Conservation (phyloP, 2,888 invertebrate genomes). For the Gandaritis pyraliata region DNA sequence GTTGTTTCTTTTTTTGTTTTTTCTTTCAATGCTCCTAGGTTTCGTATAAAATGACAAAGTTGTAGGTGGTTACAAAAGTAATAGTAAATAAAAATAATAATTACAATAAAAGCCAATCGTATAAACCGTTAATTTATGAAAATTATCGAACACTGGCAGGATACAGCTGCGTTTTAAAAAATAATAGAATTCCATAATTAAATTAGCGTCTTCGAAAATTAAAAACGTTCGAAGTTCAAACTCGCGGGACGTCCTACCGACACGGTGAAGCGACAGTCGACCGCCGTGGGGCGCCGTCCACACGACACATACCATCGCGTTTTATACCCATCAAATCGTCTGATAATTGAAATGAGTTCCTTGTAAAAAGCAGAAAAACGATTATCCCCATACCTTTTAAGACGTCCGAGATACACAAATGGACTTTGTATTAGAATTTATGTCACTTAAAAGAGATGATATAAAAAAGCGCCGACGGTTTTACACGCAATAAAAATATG, state of each 20-base stretch:
- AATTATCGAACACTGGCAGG: conserved; percentile 68
- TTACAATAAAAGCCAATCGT: conserved; percentile 47
- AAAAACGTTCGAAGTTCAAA: conserved; percentile 59
- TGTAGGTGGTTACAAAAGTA: conserved; percentile 25
- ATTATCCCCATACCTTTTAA: conserved; percentile 83
- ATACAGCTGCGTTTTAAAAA: conserved; percentile 72
- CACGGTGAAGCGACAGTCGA: conserved; percentile 46
- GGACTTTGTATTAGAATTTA: conserved; percentile 85
- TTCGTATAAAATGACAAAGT: too few relatives aligned
- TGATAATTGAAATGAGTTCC: conserved; percentile 85
- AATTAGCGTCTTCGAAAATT: conserved; percentile 79
- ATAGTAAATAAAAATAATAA: conserved; percentile 44
- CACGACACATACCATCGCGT: conserved; percentile 77
- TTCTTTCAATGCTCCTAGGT: not conserved
- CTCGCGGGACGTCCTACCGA: conserved; percentile 62
- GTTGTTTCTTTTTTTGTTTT: conserved; percentile 5
- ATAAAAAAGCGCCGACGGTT: conserved; percentile 82
- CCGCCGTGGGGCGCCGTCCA: conserved; percentile 76
- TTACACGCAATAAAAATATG: conserved; percentile 84
- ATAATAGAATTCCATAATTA: conserved; percentile 72
- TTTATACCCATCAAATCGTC: conserved; percentile 81
- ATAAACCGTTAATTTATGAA: conserved; percentile 67
- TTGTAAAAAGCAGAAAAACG: conserved; percentile 84
- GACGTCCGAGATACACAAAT: conserved; percentile 84
- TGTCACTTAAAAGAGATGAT: conserved; percentile 83